Conservation (phyloP, 1,140 invertebrate genomes). For the Temnothorax nylanderi region DNA sequence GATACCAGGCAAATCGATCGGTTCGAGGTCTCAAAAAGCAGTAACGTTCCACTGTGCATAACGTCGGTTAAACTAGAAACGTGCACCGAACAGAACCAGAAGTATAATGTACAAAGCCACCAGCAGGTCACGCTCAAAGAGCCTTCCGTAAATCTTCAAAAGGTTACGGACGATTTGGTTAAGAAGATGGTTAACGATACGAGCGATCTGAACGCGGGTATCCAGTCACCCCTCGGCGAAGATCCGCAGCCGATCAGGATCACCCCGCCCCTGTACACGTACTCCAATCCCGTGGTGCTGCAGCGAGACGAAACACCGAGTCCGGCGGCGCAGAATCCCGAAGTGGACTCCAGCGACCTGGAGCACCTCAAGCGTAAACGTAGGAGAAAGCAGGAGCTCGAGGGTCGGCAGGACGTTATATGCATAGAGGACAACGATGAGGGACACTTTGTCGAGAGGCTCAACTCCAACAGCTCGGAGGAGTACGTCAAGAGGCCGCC, state of each 20-base stretch:
- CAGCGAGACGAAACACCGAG: constrained; percentile 86
- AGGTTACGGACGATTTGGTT: constrained; percentile 78
- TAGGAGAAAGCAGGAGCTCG: constrained; percentile 84
- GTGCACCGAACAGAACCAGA: constrained; percentile 80
- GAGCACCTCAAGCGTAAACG: constrained; percentile 82
- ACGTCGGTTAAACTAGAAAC: constrained; percentile 71
- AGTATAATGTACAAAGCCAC: constrained; percentile 79
- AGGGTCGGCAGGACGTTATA: constrained; percentile 84
- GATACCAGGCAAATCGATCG: constrained; percentile 81
- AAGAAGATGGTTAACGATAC: constrained; percentile 80
- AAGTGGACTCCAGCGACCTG: constrained; percentile 79
- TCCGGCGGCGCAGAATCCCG: constrained; percentile 83
- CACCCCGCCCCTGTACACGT: constrained; percentile 91
- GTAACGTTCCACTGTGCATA: constrained; percentile 53
- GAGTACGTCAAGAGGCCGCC: constrained; percentile 79
- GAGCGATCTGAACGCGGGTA: constrained; percentile 75
- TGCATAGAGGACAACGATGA: constrained; percentile 84
- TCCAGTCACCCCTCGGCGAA: constrained; percentile 85
- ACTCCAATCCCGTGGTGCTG: constrained; percentile 89
- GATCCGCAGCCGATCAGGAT: constrained; percentile 90
- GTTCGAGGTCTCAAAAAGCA: constrained; percentile 62
- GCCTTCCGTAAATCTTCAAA: constrained; percentile 77
- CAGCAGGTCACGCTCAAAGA: constrained; percentile 74
- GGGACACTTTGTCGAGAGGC: constrained; percentile 80
- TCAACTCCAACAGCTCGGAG: constrained; percentile 79